Base-by-base conservation (phyloP, 2,888 invertebrate species). In the Harpagoxenus sublaevis region DNA sequence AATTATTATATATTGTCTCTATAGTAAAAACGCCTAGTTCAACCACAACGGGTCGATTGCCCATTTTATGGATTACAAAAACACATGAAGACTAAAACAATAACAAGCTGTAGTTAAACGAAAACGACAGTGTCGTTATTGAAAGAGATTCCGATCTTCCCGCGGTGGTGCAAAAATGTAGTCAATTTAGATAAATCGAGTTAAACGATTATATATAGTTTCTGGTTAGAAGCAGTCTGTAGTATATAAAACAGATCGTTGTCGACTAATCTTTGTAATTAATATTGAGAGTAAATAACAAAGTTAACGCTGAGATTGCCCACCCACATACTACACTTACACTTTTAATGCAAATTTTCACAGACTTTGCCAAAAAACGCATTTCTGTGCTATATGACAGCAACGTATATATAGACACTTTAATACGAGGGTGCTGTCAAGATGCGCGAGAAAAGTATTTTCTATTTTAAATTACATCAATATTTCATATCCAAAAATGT, bases 181-280 rank as follows among this genome's bases (percentile, higher is more conserved):
- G 94, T 92, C 90, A 89, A 92, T 79, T 91, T 92, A 94, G 94
- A 93, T 83, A 92, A 86, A 89, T 93, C 92, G 89, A 93, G 89
- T 89, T 93, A 88, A 92, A 90, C 91, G 89, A 92, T 91, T 86
- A 86, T 86, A 89, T 88, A 92, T 93, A 93, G 92, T 81, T 60
- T 91, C 91, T 92, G 91, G 89, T 92, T 93, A 92, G 91, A 92
- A 87, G 88, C 90, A 92, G 89, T 91, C 83, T 88, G 93, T 93
- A 93, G 93, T 88, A 83, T 88, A 83, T 87, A 87, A 89, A 83
- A 87, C 10, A 83, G 89, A 86, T 91, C 90, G 90, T 91, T 91
- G 89, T 93, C 86, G 91, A 92, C 89, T 93, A 92, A 93, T 91
- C 88, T 91, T 88, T 92, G 92, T 94, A 92, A 93, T 91, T 91